Base-by-base conservation (phyloP, 2,888 invertebrate species). In the Clusia tigrina region DNA sequence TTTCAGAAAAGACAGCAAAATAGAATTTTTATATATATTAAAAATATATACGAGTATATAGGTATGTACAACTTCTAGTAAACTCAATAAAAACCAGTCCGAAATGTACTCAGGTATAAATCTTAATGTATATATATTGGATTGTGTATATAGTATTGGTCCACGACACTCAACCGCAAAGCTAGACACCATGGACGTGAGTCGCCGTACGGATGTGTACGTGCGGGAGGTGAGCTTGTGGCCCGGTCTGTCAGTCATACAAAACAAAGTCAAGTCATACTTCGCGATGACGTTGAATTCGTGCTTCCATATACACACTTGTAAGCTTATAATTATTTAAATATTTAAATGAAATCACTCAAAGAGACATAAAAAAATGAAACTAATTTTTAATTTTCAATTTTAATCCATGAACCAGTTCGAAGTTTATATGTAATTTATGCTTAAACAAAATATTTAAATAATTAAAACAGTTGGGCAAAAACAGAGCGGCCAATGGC, bases 1-100 rank as follows among this genome's bases (percentile, higher is more conserved):
- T 52, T 38, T 15, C 42, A 25, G 17, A 20, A 54, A 54, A 46
- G 42, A 56, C 37, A 53, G 23, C 2, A 57, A 48, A 17, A 54
- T 55, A 38, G 20, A 20, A 57, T 42, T 3, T 9, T 6, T n/a
- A n/a, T 10, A 18, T 18, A 23, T n/a, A 25, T 42, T 54, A 54
- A 54, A 46, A 60, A 58, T 38, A 37, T 51, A 37, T 46, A 24
- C 9, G 15, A 37, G 15, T 37, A 37, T 23, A 15, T 26, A 15
- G 25, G 42, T 42, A n/a, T n/a, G n/a, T n/a, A n/a, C n/a, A n/a
- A n/a, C n/a, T 20, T 52, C 52, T 52, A 52, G n/a, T 48, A 48
- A 15, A 52, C 52, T 52, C 10, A 42, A 42, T 42, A 42, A 42
- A 32, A 42, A 42, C 42, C 42, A 42, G 42, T 42, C 42, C n/a